Evolutionary conservation across 2,888 invertebrate genomes (phyloP).

Genomic region (Temnothorax rugatulus): DNA sequence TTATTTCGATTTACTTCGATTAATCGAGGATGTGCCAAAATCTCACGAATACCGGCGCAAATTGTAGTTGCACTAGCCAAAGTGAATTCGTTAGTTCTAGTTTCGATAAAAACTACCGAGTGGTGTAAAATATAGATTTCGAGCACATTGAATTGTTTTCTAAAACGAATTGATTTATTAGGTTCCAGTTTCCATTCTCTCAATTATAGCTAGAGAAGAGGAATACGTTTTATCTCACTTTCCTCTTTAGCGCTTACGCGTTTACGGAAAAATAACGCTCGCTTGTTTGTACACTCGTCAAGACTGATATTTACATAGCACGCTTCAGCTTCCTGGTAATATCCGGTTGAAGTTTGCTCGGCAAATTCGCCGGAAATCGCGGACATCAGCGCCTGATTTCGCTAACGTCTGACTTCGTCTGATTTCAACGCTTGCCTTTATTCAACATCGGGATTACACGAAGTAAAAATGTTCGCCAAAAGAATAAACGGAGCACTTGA

Average conservation of each 20-base stretch:
- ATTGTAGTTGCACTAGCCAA: background rate
- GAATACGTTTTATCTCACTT: conserved; percentile 1
- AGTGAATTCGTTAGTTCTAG: conserved; percentile 6
- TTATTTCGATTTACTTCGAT: background rate
- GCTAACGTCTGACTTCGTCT: conserved; percentile 17
- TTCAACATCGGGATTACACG: background rate
- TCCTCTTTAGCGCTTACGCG: background rate
- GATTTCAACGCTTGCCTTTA: conserved; percentile 22
- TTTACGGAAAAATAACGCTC: conserved; percentile 42
- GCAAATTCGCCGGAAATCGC: conserved; percentile 49
- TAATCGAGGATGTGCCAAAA: background rate
- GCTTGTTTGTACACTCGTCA: conserved; percentile 60
- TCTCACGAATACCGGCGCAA: background rate
- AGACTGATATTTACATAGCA: conserved; percentile 47
- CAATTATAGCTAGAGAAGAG: background rate
- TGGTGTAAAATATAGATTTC: background rate
- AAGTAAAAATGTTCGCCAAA: background rate
- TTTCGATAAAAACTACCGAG: background rate
- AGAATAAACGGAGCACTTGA: background rate
- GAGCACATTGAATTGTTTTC: background rate
- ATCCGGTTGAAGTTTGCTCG: conserved; percentile 40
- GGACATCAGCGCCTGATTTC: conserved; percentile 37
- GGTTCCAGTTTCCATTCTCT: background rate
- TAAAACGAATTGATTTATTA: background rate
- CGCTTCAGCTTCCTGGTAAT: conserved; percentile 44